Conservation (phyloP, 2,888 invertebrate genomes). For the Scaptomyza reducta region DNA sequence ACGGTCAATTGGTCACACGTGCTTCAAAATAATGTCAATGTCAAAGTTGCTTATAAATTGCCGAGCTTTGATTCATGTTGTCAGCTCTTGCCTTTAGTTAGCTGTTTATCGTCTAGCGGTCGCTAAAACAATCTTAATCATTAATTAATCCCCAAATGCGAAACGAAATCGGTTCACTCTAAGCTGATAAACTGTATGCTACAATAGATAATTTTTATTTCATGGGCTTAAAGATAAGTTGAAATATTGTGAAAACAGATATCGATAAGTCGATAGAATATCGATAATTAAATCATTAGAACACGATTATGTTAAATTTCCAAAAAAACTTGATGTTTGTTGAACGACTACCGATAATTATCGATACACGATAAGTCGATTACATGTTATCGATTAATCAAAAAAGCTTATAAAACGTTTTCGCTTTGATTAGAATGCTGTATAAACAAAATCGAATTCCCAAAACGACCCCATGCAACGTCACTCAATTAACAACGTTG, state of each 20-base stretch:
- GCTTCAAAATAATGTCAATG: constrained; percentile 48
- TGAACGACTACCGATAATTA: neutral
- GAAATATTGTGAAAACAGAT: neutral
- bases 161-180: constrained; percentile 35
- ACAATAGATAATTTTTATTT: constrained; percentile 11
- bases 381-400: neutral
- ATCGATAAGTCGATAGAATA: neutral
- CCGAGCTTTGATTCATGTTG: constrained; percentile 33
- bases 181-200: constrained; percentile 16
- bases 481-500: constrained; percentile 11
- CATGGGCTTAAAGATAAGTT: neutral
- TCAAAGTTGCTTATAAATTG: constrained; percentile 8
- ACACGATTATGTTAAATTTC: too few relatives aligned
- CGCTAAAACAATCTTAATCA: constrained; percentile 26
- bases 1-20: constrained; percentile 34
- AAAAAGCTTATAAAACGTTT: neutral
- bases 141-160: constrained; percentile 38
- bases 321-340: too few relatives aligned
- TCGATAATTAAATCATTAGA: neutral
- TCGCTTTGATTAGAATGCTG: neutral
- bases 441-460: constrained; percentile 21
- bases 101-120: constrained; percentile 7
- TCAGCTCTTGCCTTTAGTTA: constrained; percentile 11
- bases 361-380: too few relatives aligned
- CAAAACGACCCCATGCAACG: neutral